A percentile compares a stretch with the other conserved stretches of the same genome.
These are phyloP conservation scores for Centropyge bicolor DNA, from an alignment of 2,797 vertebrate species.

Conservation along the genomic window DNA sequence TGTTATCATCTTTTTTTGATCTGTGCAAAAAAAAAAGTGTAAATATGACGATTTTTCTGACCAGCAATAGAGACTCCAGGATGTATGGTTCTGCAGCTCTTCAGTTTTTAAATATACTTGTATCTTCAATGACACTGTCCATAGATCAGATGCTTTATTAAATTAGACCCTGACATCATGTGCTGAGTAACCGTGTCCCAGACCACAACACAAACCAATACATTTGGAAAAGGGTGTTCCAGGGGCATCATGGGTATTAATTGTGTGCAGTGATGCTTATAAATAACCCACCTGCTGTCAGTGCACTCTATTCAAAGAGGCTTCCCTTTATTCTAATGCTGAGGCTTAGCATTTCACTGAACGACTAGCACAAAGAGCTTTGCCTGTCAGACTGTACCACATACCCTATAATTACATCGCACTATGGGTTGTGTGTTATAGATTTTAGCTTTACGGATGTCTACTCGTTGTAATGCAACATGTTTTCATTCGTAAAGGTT, in stretches of 20 bases:
- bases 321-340: constrained; percentile 45
- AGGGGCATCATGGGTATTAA: constrained; percentile 60
- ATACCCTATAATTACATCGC: not conserved
- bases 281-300: constrained; percentile 74
- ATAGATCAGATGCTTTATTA: constrained; percentile 9
- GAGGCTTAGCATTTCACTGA: constrained; percentile 50
- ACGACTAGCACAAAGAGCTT: constrained; percentile 12
- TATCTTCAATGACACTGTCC: not conserved
- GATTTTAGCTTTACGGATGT: not conserved
- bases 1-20: constrained; percentile 1
- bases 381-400: not conserved
- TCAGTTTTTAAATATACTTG: not conserved
- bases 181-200: constrained; percentile 16
- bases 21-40: not conserved
- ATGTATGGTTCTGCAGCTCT: not conserved
- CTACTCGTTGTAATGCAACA: not conserved
- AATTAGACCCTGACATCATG: not conserved
- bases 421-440: not conserved
- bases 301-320: constrained; percentile 57
- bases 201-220: constrained; percentile 42
- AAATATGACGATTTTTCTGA: not conserved
- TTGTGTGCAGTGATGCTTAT: constrained; percentile 58
- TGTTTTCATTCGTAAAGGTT: not conserved
- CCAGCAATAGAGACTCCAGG: not conserved
- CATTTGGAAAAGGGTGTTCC: constrained; percentile 48